Conservation (phyloP, 2,888 invertebrate genomes). For the Elgonia sp. region DNA sequence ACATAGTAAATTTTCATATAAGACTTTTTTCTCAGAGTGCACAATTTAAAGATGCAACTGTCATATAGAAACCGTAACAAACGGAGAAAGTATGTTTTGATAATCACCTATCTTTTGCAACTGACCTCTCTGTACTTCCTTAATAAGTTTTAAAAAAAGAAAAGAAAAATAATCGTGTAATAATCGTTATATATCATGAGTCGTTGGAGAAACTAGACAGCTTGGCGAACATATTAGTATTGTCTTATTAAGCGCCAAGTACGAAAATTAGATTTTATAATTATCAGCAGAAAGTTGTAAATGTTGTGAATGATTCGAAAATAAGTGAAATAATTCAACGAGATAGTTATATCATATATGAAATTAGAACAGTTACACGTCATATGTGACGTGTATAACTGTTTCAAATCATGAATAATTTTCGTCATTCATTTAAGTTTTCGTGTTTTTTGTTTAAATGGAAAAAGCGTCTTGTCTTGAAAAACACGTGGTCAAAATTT, state of each 20-base stretch:
- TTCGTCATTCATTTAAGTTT: neutral
- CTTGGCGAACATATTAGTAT: constrained; percentile 44
- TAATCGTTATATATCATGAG: constrained; percentile 40
- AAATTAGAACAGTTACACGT: constrained; percentile 12
- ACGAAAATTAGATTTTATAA: constrained; percentile 43
- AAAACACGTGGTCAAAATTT: neutral
- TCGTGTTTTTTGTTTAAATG: neutral
- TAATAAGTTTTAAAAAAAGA: constrained; percentile 16
- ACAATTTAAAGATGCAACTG: constrained; percentile 27
- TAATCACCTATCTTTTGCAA: constrained; percentile 50
- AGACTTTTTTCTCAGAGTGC: neutral
- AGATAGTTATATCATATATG: constrained; percentile 19
- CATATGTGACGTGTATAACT: no score
- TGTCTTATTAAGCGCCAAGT: constrained; percentile 23
- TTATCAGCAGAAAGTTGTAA: constrained; percentile 32
- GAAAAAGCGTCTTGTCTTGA: neutral
- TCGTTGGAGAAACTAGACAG: constrained; percentile 55
- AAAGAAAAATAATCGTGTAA: constrained; percentile 45
- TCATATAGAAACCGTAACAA: constrained; percentile 48
- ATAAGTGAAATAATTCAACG: neutral
- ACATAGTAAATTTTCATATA: no score
- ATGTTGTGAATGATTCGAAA: neutral
- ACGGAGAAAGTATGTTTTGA: constrained; percentile 49
- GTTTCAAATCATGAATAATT: neutral
- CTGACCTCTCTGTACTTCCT: constrained; percentile 29